Percentiles rank a stretch among this genome's conserved stretches.
Evolutionary conservation across 2,797 vertebrate genomes (phyloP).

Genomic region (Mormyrus proboscirostris): DNA sequence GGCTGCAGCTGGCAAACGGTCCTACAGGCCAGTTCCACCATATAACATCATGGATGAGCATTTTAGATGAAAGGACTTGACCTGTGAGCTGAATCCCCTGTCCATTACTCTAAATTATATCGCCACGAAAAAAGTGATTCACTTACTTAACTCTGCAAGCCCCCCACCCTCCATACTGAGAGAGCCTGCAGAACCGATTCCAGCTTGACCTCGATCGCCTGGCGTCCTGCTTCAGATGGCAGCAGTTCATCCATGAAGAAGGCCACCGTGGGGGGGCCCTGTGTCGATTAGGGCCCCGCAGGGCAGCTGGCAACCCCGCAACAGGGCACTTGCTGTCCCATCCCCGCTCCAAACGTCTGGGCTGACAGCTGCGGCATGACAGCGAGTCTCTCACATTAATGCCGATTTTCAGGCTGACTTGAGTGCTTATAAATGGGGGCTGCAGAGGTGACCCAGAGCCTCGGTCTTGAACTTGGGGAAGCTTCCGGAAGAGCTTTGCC

Average conservation of each 20-base stretch:
- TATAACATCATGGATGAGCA: background rate
- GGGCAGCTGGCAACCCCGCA: background rate
- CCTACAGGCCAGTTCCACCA: background rate
- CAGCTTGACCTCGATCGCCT: background rate
- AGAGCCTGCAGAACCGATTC: background rate
- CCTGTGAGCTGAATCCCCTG: background rate
- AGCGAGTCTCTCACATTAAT: slow-evolving; percentile 47
- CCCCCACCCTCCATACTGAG: background rate
- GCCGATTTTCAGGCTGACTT: slow-evolving; percentile 44
- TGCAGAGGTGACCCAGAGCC: slow-evolving; percentile 20
- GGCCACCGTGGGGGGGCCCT: slow-evolving; percentile 17
- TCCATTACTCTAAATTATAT: background rate
- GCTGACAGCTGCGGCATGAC: slow-evolving; percentile 42
- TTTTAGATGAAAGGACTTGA: background rate
- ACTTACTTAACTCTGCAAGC: background rate
- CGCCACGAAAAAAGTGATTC: background rate
- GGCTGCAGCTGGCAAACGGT: background rate
- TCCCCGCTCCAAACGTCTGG: slow-evolving; percentile 41
- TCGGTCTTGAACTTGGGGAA: background rate
- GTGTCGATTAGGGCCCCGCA: background rate
- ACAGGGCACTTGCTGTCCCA: slow-evolving; percentile 46
- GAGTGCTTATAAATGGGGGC: slow-evolving; percentile 38
- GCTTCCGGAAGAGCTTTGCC: background rate
- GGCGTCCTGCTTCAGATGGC: slow-evolving; percentile 32
- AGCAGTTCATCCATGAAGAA: slow-evolving; percentile 23